A percentile compares a stretch with the other conserved stretches of the same genome.
These are phyloP conservation scores for Drosophila pectinifera DNA, from an alignment of 1,140 invertebrate genomes.

Conservation along the genomic window DNA sequence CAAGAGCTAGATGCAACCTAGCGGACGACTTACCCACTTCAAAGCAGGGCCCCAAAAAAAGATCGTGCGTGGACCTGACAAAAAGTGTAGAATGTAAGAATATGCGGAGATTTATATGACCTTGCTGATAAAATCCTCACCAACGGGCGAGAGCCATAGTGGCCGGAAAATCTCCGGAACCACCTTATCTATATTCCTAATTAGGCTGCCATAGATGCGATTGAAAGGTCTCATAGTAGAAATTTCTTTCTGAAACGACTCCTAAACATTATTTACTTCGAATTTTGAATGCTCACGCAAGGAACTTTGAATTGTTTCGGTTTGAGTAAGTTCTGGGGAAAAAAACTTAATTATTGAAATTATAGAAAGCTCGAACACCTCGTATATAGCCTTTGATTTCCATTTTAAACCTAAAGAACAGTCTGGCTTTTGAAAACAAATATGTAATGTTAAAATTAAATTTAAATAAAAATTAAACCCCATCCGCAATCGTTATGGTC, in stretches of 20 bases:
- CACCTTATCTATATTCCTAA: neutral
- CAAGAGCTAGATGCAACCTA: neutral
- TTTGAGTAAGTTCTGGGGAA: no score
- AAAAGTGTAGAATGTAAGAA: no score
- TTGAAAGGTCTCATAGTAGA: slow-evolving; percentile 13
- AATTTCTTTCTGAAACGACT: slow-evolving; percentile 6
- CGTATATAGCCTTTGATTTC: no score
- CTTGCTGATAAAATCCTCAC: slow-evolving; percentile 1
- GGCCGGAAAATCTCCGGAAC: slow-evolving; percentile 2
- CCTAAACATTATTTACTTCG: neutral
- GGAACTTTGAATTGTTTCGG: neutral
- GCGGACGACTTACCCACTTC: slow-evolving; percentile 26
- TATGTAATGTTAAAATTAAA: no score
- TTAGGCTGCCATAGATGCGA: slow-evolving; percentile 5
- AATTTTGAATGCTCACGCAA: slow-evolving; percentile 15
- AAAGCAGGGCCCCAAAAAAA: slow-evolving; percentile 29
- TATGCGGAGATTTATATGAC: neutral
- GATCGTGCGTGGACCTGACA: slow-evolving; percentile 9
- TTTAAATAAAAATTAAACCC: no score
- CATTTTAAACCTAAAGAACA: no score
- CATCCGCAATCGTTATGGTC: no score
- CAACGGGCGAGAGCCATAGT: slow-evolving; percentile 19
- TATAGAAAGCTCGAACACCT: no score
- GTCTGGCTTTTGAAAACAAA: no score
- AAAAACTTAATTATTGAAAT: no score